phyloP scores from a whole-genome alignment of 1,140 invertebrate species.

The Philotrypesis tridentata region DNA sequence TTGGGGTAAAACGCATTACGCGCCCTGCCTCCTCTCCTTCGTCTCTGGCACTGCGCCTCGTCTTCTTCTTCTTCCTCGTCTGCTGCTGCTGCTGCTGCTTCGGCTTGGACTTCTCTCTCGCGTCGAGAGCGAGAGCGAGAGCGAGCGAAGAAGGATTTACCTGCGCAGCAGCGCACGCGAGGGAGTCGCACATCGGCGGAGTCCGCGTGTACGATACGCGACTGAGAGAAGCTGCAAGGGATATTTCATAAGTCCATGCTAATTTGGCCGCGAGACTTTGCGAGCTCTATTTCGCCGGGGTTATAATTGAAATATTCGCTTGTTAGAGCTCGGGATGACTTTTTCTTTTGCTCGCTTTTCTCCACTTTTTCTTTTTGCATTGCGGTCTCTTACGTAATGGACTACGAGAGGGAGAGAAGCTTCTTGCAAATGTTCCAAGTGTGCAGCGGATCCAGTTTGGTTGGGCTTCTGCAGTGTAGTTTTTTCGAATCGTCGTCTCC shows the following conservation, averaged over 20 bases:
- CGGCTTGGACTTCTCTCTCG: not conserved
- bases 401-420: not conserved
- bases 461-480: too few relatives aligned
- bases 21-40: not conserved
- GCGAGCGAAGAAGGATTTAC: too few relatives aligned
- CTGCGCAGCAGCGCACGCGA: conserved; percentile 14
- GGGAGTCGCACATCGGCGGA: not conserved
- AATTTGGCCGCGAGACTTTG: conserved; percentile 28
- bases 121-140: not conserved
- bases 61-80: not conserved
- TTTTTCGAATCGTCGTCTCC: too few relatives aligned
- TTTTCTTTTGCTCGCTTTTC: not conserved
- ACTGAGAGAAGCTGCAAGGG: conserved; percentile 1
- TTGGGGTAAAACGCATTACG: conserved; percentile 46
- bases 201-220: not conserved
- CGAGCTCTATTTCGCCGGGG: conserved; percentile 32
- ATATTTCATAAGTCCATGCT: conserved; percentile 38
- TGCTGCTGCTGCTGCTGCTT: too few relatives aligned
- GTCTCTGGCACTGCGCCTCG: too few relatives aligned
- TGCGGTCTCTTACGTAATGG: not conserved
- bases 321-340: not conserved
- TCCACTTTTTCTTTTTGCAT: too few relatives aligned
- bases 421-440: too few relatives aligned
- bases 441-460: too few relatives aligned
- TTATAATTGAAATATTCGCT: conserved; percentile 44